Evolutionary conservation across 2,888 invertebrate species (phyloP).

Genomic region (Eutolmus rufibarbis): DNA sequence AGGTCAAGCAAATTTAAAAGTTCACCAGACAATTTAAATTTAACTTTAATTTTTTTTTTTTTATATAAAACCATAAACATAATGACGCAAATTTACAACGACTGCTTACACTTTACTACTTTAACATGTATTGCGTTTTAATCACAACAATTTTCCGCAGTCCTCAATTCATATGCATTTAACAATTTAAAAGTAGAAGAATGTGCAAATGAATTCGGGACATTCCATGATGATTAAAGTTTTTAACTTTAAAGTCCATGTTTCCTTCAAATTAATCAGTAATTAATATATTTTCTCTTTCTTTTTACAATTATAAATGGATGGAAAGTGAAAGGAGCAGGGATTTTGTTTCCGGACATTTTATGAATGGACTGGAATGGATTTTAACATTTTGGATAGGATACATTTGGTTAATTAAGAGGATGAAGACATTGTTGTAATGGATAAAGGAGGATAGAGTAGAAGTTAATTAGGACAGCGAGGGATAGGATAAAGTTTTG

Average conservation of each 20-base stretch:
- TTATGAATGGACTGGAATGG: constrained; percentile 48
- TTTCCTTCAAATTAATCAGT: constrained; percentile 28
- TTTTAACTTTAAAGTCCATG: constrained; percentile 34
- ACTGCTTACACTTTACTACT: constrained; percentile 12
- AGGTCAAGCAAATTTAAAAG: constrained; percentile 39
- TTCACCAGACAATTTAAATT: constrained; percentile 14
- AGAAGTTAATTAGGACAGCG: constrained; percentile 45
- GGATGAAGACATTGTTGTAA: constrained; percentile 41
- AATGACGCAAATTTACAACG: constrained; percentile 12
- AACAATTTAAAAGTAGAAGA: background rate
- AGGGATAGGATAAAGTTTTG: constrained; percentile 41
- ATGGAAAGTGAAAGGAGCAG: constrained; percentile 46
- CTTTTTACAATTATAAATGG: constrained; percentile 48
- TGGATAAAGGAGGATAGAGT: constrained; percentile 39
- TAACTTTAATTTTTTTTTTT: constrained; percentile 42
- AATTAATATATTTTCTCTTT: constrained; percentile 48
- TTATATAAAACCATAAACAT: constrained; percentile 12
- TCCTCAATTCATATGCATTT: constrained; percentile 38
- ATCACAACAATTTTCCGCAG: constrained; percentile 23
- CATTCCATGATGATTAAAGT: constrained; percentile 30
- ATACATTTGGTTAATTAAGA: constrained; percentile 42
- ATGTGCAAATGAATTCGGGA: constrained; percentile 33
- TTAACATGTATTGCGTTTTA: constrained; percentile 23
- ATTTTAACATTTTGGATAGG: constrained; percentile 45
- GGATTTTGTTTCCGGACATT: constrained; percentile 47